Base-by-base conservation (phyloP, 2,113 vertebrate genomes). In the Limnothrissa miodon region DNA sequence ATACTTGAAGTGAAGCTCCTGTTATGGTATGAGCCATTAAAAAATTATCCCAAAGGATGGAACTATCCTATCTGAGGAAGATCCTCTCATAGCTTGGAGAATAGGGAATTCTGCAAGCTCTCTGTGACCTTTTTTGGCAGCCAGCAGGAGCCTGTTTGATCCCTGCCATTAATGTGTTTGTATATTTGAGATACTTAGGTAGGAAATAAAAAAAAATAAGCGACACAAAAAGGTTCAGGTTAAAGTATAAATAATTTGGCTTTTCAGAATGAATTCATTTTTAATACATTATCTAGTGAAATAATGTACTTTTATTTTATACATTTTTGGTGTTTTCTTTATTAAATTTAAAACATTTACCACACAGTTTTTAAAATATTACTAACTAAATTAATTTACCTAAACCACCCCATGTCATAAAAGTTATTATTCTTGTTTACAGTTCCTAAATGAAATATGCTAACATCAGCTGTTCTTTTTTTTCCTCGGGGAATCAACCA, bases 21-120 rank as follows among this genome's bases (percentile, higher is more conserved):
- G 85, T 91, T 90, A 89, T 89, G 89, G 88, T 83, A 87, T 89
- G 33, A 78, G 81, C 81, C 89, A 87, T 90, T 86, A 91, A 90
- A 87, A 23, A 89, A 90, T 88, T 88, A 86, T 86, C 88, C 89
- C 87, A 21, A 82, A 84, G 86, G 87, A 82, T 87, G 86, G 86
- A 90, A 88, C 86, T 82, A 88, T 79, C 83, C 79, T 80, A 15
- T 90, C 87, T 86, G 51, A 80, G 83, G 82, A 86, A 85, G 29
- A 33, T 84, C 90, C 87, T 86, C 88, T 92, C 89, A 87, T 80
- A 83, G 85, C 83, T 87, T 84, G 44, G 85, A 80, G 81, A 78
- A 80, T 51, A 83, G 85, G 86, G 89, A 90, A 86, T 74, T 39
- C 39, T 80, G 51, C n/a, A 0, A 81, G 83, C 29, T 78, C 80